Conservation (phyloP, 2,888 invertebrate genomes). For the Scaeva pyrastri region DNA sequence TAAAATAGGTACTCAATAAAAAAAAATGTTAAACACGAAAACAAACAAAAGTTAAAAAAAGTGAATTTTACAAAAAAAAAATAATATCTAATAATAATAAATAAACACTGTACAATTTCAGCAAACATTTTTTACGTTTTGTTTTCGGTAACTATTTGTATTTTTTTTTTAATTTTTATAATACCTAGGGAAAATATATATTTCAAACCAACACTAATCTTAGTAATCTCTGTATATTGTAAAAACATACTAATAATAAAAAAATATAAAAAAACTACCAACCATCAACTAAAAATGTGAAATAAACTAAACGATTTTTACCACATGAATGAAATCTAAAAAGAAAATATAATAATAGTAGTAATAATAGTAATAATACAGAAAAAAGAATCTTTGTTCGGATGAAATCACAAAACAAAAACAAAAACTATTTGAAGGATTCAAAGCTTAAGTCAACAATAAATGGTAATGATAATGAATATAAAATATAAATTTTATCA, state of each 20-base stretch:
- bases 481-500: slow-evolving; percentile 41
- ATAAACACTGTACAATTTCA: slow-evolving; percentile 39
- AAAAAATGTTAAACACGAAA: slow-evolving; percentile 3
- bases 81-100: slow-evolving; percentile 4
- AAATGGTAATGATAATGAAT: slow-evolving; percentile 48
- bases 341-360: slow-evolving; percentile 79
- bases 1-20: not conserved
- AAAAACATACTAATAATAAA: slow-evolving; percentile 37
- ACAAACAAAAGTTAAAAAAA: slow-evolving; percentile 3
- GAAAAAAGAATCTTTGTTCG: slow-evolving; percentile 39
- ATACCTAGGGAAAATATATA: slow-evolving; percentile 41
- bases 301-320: slow-evolving; percentile 78
- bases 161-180: slow-evolving; percentile 52
- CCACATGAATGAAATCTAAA: slow-evolving; percentile 74
- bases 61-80: slow-evolving; percentile 12
- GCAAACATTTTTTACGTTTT: slow-evolving; percentile 26
- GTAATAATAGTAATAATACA: slow-evolving; percentile 64
- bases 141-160: slow-evolving; percentile 42
- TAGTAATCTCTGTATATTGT: slow-evolving; percentile 70
- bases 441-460: slow-evolving; percentile 63
- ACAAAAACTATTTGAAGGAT: slow-evolving; percentile 39
- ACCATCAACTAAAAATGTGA: slow-evolving; percentile 61
- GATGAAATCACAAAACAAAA: slow-evolving; percentile 37
- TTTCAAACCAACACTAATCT: slow-evolving; percentile 35
- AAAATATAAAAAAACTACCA: slow-evolving; percentile 51